Evolutionary conservation across 2,113 vertebrate species (phyloP), one percentile per base, ranked within the genome.

Genomic region (Otus sunia): DNA sequence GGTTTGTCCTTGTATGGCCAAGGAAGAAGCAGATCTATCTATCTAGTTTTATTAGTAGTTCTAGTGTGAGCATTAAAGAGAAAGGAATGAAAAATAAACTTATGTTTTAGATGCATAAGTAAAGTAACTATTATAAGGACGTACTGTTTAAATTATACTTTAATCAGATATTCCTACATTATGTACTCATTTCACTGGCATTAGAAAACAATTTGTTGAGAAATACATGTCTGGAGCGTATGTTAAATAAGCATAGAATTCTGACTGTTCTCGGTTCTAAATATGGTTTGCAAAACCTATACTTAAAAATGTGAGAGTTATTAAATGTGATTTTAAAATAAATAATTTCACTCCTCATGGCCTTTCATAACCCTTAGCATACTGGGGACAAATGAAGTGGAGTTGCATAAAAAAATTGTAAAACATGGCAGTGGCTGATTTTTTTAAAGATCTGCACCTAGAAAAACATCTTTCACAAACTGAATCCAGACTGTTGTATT

Each of bases 391-490:
- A 89, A 88, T 71, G 12, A 91, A 90, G 25, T 50, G 64, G 39
- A 56, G 22, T 49, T 55, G 56, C 29, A 67, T 8, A 53, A 81
- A 79, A 85, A 71, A 62, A 32, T 5, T 27, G 29, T 94, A 27
- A 82, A 92, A 43, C 27, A 32, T 62, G 25, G 22, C 49, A 71
- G 49, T 60, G 55, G 50, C 29, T 76, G 26, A 15, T 63, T 91
- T 88, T 62, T 89, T 85, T 73, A 52, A 56, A 85, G 50, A 36
- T 52, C 39, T 69, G 29, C 59, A 93, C 91, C 76, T 89, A 93
- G 71, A 88, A 97, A 96, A 96, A 75, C 76, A 58, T 77, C 55
- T 92, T 96, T 81, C 55, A 76, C 36, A 36, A 84, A 53, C 77
- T 67, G 79, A 96, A 83, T 68, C 18, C 25, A 88, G 67, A 49